Evolutionary conservation across 2,888 invertebrate species (phyloP).

Genomic region (Drosophila neonasuta): DNA sequence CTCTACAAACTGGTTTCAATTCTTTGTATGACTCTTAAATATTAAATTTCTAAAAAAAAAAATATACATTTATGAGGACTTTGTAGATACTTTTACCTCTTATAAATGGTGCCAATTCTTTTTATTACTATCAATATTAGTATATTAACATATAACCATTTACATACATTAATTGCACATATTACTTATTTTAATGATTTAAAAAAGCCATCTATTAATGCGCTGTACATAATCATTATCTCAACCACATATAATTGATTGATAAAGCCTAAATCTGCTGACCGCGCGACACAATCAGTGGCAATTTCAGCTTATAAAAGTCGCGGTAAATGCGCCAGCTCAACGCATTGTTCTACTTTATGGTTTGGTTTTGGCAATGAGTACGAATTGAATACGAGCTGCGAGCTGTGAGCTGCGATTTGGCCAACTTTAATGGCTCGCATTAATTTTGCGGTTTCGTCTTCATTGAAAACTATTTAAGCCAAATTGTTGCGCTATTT

Average conservation of each 20-base stretch:
- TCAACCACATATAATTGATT: background rate
- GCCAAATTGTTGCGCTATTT: slow-evolving; percentile 75
- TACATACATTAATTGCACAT: no score
- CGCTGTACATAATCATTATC: background rate
- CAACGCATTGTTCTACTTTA: slow-evolving; percentile 49
- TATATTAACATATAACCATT: no score
- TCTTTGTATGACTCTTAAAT: no score
- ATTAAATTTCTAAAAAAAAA: no score
- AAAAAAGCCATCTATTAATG: background rate
- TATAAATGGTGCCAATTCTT: no score
- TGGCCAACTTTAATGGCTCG: slow-evolving; percentile 52
- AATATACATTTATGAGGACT: no score
- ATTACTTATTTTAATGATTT: no score
- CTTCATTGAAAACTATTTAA: slow-evolving; percentile 76
- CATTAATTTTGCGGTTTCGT: slow-evolving; percentile 66
- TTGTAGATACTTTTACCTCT: no score
- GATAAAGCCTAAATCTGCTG: slow-evolving; percentile 2
- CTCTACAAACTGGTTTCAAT: no score
- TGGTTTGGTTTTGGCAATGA: slow-evolving; percentile 13
- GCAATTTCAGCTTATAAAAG: slow-evolving; percentile 12
- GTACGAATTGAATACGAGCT: background rate
- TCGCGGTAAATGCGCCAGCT: slow-evolving; percentile 25
- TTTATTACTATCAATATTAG: no score
- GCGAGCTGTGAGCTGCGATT: slow-evolving; percentile 35
- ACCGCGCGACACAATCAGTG: slow-evolving; percentile 24